These are phyloP conservation scores for Gymnocephalus cernua DNA, from an alignment of 2,113 vertebrate genomes.

Conservation along the genomic window DNA sequence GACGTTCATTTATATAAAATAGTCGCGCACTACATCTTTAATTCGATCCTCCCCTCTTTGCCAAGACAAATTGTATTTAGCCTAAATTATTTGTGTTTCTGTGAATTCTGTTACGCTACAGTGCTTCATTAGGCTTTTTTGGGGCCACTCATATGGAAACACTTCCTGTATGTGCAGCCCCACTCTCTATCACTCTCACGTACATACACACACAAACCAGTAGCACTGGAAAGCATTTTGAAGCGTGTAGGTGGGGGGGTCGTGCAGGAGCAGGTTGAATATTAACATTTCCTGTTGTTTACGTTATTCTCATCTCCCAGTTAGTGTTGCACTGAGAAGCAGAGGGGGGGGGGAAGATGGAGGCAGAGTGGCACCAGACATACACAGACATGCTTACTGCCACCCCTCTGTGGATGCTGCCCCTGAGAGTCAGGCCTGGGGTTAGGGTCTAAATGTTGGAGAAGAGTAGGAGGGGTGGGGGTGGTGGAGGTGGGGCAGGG, in stretches of 20 bases:
- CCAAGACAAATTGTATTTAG: neutral
- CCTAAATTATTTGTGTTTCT: conserved; percentile 33
- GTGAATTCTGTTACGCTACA: conserved; percentile 22
- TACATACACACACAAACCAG: conserved; percentile 7
- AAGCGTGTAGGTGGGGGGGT: conserved; percentile 3
- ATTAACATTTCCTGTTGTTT: too few relatives aligned
- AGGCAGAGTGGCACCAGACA: conserved; percentile 4
- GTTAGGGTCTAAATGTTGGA: conserved; percentile 10
- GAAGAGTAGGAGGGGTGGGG: conserved; percentile 2
- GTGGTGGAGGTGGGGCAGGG: conserved; percentile 31
- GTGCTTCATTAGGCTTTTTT: conserved; percentile 42
- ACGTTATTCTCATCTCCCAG: too few relatives aligned
- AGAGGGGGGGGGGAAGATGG: neutral
- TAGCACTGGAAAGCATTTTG: neutral
- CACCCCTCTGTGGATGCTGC: neutral
- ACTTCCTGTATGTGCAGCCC: conserved; percentile 21
- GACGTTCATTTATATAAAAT: too few relatives aligned
- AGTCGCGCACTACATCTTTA: neutral
- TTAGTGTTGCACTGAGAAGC: neutral
- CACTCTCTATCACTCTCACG: neutral
- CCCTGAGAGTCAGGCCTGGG: conserved; percentile 19
- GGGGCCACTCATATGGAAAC: conserved; percentile 54
- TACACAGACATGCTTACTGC: neutral
- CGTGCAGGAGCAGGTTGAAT: neutral
- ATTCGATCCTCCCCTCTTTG: neutral